These are phyloP conservation scores for Choreutis nemorana DNA, from an alignment of 2,888 invertebrate species.

Conservation along the genomic window DNA sequence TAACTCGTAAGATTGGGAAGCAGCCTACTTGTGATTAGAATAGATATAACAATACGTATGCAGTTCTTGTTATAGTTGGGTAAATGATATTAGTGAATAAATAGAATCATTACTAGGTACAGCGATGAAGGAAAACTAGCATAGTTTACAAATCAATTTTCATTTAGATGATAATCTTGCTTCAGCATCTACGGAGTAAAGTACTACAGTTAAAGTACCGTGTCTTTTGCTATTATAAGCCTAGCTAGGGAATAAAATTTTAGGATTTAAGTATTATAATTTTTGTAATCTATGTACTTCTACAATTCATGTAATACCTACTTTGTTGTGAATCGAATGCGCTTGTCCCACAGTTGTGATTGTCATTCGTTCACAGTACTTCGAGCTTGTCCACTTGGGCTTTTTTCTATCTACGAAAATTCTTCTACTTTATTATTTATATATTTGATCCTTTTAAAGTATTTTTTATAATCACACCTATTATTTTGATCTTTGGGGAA, in stretches of 20 bases:
- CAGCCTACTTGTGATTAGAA: constrained; percentile 31
- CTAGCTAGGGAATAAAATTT: constrained; percentile 39
- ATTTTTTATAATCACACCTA: too few species aligned
- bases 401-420: constrained; percentile 43
- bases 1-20: constrained; percentile 9
- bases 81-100: too few species aligned
- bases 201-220: constrained; percentile 28
- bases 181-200: constrained; percentile 44
- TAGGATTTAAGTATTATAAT: constrained; percentile 9
- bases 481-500: too few species aligned
- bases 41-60: constrained; percentile 14
- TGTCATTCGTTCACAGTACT: constrained; percentile 27
- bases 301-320: neutral
- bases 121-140: constrained; percentile 9
- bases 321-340: neutral
- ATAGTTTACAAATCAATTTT: constrained; percentile 29
- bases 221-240: constrained; percentile 34
- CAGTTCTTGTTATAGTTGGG: constrained; percentile 25
- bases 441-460: neutral
- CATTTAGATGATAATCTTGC: constrained; percentile 43
- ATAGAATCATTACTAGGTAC: constrained; percentile 1
- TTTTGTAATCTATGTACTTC: constrained; percentile 1
- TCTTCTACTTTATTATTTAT: constrained; percentile 31
- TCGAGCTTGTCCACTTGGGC: constrained; percentile 60
- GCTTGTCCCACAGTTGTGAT: constrained; percentile 9